Base-by-base conservation (phyloP, 1,140 invertebrate species). In the Pogonus chalceus region DNA sequence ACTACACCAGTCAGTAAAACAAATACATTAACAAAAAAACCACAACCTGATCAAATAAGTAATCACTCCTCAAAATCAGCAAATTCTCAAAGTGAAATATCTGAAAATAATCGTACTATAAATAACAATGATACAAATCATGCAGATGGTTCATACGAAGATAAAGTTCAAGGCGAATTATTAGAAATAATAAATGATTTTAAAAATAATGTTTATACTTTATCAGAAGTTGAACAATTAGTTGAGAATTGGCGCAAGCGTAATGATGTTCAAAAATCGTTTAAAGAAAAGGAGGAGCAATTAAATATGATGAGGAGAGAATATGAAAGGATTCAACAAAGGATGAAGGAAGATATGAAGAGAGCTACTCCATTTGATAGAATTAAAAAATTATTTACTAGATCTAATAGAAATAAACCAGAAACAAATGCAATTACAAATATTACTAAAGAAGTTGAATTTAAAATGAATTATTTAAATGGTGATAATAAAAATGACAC, bases 101-200 rank as follows among this genome's bases (percentile, higher is more conserved):
- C 57, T 4, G 37, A 43, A 43, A 4, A 22, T 21, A 22, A n/a
- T n/a, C 1, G 7, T 1, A n/a, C 14, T 1, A n/a, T n/a, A n/a
- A n/a, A n/a, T n/a, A n/a, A n/a, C n/a, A n/a, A n/a, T n/a, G n/a
- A n/a, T n/a, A n/a, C n/a, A n/a, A n/a, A n/a, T n/a, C 4, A 14
- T 1, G n/a, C 26, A 1, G n/a, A 23, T 23, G 7, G 12, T 12
- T n/a, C 26, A 18, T 49, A 54, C 0, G 67, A 74, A 3, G 68
- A 72, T 23, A 75, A 75, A 58, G 72, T 71, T 18, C 83, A 92
- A 65, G 86, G 88, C 53, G 88, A 91, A 65, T 71, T 92, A 35
- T 76, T 86, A 0, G 88, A 92, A 71, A 89, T 92, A 20, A 88
- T 92, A 60, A 88, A 87, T 60, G 88, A 91, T 62, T 91, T 90